Conservation (phyloP, 2,797 vertebrate genomes). For the Podarcis lilfordi region DNA sequence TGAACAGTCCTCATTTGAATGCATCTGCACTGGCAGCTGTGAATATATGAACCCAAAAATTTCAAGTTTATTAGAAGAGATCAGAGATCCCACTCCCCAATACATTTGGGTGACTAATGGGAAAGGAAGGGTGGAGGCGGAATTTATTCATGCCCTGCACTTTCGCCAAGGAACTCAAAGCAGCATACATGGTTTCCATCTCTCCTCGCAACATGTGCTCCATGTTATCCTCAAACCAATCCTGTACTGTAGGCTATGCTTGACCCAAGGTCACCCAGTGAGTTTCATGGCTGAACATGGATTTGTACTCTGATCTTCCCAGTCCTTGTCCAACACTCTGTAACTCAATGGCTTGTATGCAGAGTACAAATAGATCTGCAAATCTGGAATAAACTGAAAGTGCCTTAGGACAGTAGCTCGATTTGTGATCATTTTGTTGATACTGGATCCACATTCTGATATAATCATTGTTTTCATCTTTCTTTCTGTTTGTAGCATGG, state of each 20-base stretch:
- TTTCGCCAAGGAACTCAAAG: not conserved
- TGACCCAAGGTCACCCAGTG: not conserved
- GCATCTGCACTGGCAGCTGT: too few relatives aligned
- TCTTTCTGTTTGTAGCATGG: not conserved
- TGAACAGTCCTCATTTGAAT: not conserved
- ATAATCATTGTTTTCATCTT: not conserved
- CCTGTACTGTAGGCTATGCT: not conserved
- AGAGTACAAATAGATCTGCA: not conserved
- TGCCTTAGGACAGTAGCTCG: not conserved
- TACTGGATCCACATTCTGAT: not conserved
- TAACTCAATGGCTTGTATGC: too few relatives aligned
- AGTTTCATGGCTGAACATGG: not conserved
- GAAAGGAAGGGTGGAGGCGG: not conserved
- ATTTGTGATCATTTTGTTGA: not conserved
- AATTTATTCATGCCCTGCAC: too few relatives aligned
- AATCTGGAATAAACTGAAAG: not conserved
- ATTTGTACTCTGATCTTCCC: not conserved
- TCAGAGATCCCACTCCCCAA: too few relatives aligned
- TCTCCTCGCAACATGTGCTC: not conserved
- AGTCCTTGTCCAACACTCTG: not conserved
- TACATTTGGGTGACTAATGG: not conserved
- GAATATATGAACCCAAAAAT: not conserved
- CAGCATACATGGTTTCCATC: not conserved
- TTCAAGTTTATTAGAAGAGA: not conserved
- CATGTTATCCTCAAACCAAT: not conserved